These are phyloP conservation scores for Harpalus rubripes DNA, from an alignment of 2,888 invertebrate species.

Conservation along the genomic window DNA sequence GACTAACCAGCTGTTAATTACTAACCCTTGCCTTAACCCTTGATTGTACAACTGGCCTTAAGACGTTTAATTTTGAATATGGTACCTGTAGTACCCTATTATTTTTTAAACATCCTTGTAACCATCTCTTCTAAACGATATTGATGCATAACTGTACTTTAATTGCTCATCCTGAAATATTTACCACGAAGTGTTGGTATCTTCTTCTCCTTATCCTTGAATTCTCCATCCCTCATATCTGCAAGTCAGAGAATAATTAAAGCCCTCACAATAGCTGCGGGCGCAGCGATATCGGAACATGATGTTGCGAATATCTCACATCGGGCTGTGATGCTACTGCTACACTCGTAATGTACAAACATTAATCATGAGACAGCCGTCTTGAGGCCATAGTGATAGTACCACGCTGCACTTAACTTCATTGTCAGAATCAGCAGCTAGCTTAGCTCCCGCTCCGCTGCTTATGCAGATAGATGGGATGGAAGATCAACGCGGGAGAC, in stretches of 20 bases:
- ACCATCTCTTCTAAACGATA: too few species aligned
- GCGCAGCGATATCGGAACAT: slow-evolving; percentile 62
- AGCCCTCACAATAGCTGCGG: slow-evolving; percentile 59
- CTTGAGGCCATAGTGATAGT: slow-evolving; percentile 26
- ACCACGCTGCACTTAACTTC: slow-evolving; percentile 61
- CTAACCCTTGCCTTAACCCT: too few species aligned
- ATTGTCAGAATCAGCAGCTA: slow-evolving; percentile 50
- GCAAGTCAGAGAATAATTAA: slow-evolving; percentile 66
- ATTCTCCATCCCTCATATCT: slow-evolving; percentile 41
- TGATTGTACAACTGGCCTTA: too few species aligned
- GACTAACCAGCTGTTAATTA: too few species aligned
- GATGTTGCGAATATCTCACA: slow-evolving; percentile 62
- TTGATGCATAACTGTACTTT: too few species aligned
- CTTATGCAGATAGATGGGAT: slow-evolving; percentile 51
- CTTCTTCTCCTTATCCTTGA: too few species aligned
- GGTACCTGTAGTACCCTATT: too few species aligned
- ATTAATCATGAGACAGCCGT: slow-evolving; percentile 61
- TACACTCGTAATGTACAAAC: slow-evolving; percentile 61
- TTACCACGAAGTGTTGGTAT: too few species aligned
- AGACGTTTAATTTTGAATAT: too few species aligned
- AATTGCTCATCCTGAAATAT: too few species aligned
- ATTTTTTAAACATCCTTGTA: too few species aligned
- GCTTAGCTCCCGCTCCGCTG: slow-evolving; percentile 22
- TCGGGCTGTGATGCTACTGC: slow-evolving; percentile 23
- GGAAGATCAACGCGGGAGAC: neutral